Base-by-base conservation (phyloP, 1,140 invertebrate species). In the Cotesia typhae region DNA sequence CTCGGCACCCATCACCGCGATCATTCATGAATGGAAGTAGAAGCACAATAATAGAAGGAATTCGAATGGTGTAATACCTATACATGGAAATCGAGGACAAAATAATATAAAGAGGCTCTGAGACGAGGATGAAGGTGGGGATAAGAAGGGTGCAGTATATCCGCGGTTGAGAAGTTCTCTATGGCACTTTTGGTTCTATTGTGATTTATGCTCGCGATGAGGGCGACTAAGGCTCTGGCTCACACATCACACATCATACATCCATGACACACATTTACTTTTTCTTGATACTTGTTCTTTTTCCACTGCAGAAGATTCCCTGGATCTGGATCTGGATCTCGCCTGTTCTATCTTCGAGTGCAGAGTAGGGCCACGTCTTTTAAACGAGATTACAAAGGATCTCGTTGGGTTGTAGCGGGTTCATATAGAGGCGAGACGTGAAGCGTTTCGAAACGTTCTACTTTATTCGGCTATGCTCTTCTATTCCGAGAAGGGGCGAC, bases 161-260 rank as follows among this genome's bases (percentile, higher is more conserved):
- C 41, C 41, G 41, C 80, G 81, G 77, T 84, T 83, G 80, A 83
- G 81, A 85, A 86, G 73, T 85, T 85, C 83, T 82, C 79, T 79
- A 82, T 76, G 77, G 82, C 82, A 84, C 82, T 85, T 85, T 86
- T 82, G 78, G 82, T 80, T 84, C 83, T 84, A 86, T 86, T 86
- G 82, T 85, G 84, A 86, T 86, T 86, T 85, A 86, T 85, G 82
- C 81, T 78, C 79, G 78, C 80, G 79, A 83, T 86, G 83, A 85
- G 83, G 83, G 82, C 80, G 61, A 60, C 37, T 65, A 70, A 10
- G 67, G 28, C 41, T 47, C 36, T 64, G 57, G 12, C 12, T 73
- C 66, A 47, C 28, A 28, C 28, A 28, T 28, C 28, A 10, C 5
- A 47, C 41, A 9, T 9, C 5, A 7, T 3, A 28, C 66, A 47